Base-by-base conservation (phyloP, 2,797 vertebrate genomes). In the Thunnus albacares region DNA sequence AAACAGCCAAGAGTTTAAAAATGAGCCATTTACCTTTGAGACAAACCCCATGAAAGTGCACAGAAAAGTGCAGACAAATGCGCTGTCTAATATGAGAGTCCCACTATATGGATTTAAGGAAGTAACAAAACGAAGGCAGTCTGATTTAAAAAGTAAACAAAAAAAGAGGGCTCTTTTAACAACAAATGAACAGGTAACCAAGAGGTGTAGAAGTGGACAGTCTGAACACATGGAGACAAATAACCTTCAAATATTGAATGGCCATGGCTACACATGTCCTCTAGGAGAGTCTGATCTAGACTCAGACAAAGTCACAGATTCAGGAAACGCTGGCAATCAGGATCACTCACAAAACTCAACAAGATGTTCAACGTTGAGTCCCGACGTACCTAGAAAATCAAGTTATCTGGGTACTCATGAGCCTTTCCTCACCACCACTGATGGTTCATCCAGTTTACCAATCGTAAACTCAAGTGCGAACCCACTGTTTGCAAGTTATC, bases 111-210 rank as follows among this genome's bases (percentile, higher is more conserved):
- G 30, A 3, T 15, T 52, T 0, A 71, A 77, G 35, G 75, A 73
- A 14, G 52, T 74, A 24, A 71, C 45, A 22, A 78, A 74, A 43
- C 56, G 12, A 69, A 77, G 64, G 9, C 61, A 38, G 14, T 58
- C n/a, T 28, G 33, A 55, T 43, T 43, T 70, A 26, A 60, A 66
- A 35, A 22, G 24, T 55, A 72, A 73, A n/a, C 55, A 15, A 18
- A 6, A 58, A 59, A 70, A 75, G 47, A 62, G 30, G 18, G 2
- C 57, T 57, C 13, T 47, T 24, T 26, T 24, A 56, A 10, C 1
- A 17, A 38, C 22, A 71, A 47, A 11, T 47, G 55, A 62, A 35
- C 20, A 1, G 3, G 1, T 17, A 24, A 15, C 62, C 11, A 64
- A 82, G 43, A 62, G 45, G 18, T 2, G 0, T 38, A 65, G 3